Percentiles rank a stretch among this genome's conserved stretches.
Conservation (phyloP, 2,113 vertebrate species). For the Ailurus styani region DNA sequence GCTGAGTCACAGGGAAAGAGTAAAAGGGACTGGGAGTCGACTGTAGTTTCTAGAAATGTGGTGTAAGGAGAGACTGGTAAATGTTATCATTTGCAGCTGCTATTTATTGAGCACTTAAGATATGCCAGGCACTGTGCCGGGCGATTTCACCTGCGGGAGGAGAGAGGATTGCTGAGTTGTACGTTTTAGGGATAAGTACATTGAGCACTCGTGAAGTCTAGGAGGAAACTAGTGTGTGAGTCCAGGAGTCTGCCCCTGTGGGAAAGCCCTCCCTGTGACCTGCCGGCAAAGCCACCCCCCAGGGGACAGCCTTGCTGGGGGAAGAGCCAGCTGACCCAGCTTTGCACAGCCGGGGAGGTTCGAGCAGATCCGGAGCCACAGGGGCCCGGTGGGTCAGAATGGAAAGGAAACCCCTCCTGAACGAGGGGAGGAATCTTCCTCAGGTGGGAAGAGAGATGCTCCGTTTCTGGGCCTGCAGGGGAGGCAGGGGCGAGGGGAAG, state of each 20-base stretch:
- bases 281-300: accelerated
- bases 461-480: neutral
- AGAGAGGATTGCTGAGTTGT: neutral
- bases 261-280: neutral
- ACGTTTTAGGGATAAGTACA: neutral
- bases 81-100: neutral
- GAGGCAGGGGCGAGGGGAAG: accelerated
- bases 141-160: neutral
- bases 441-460: neutral
- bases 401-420: neutral
- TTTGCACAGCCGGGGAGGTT: neutral
- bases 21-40: neutral
- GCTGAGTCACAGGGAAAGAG: neutral
- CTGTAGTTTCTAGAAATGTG: neutral
- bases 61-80: neutral
- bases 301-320: neutral
- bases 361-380: neutral
- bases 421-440: neutral
- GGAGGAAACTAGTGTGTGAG: neutral
- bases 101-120: neutral
- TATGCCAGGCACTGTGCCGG: neutral
- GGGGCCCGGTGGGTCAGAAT: neutral
- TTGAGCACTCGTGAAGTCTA: neutral
- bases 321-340: neutral
- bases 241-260: neutral